A percentile compares a stretch with the other conserved stretches of the same genome.
These are phyloP conservation scores for Orientallactaga bullata DNA, from an alignment of 2,113 vertebrate genomes.

Conservation along the genomic window DNA sequence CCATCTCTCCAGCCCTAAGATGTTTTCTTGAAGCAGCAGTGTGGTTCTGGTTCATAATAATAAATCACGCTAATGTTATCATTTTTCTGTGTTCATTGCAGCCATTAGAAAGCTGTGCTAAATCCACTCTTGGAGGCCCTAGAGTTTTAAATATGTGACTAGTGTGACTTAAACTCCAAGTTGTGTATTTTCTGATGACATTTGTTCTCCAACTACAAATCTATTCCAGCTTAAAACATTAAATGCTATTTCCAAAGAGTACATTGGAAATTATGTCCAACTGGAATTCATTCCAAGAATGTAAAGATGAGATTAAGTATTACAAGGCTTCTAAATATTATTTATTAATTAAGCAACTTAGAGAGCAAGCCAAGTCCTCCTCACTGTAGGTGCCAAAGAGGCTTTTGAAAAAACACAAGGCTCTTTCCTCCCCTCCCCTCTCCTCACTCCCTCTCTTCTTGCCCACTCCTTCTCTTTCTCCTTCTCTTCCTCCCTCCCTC, in stretches of 20 bases:
- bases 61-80: neutral
- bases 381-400: neutral
- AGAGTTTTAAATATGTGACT: conserved; percentile 3
- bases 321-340: neutral
- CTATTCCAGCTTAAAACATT: neutral
- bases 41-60: neutral
- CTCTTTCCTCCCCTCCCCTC: neutral
- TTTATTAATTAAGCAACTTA: neutral
- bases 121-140: neutral
- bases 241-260: neutral
- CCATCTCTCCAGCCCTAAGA: neutral
- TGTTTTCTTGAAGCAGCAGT: neutral
- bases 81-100: neutral
- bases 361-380: neutral
- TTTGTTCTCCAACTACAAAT: neutral
- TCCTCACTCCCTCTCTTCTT: neutral
- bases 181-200: neutral
- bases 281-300: neutral
- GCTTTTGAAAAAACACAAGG: neutral
- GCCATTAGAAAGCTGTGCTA: neutral
- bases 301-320: neutral
- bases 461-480: neutral
- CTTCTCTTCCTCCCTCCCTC: neutral
- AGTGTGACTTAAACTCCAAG: neutral
- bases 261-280: neutral